Evolutionary conservation across 2,888 invertebrate genomes (phyloP), one percentile per base, ranked within the genome.

Genomic region (Athalia circularis): DNA sequence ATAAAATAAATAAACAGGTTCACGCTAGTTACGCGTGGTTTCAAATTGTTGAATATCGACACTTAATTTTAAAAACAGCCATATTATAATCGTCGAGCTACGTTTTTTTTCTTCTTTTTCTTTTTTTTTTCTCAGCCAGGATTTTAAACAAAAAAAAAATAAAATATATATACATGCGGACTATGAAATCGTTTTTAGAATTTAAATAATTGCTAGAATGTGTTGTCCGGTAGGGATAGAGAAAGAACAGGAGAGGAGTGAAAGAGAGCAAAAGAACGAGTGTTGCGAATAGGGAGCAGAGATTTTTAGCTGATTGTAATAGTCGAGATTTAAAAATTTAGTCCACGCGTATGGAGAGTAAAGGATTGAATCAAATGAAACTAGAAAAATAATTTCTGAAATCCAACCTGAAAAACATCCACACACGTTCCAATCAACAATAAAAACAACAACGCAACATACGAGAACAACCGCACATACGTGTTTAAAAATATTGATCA

Each of bases 211-310:
- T 8, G 43, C 11, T 64, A 64, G 64, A 64, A 45, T 64, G 43
- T 45, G 13, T 81, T 80, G 79, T 81, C 79, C 80, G 80, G 67
- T 76, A 68, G 61, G 68, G 76, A 72, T 45, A 8, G 57, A 77
- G 52, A 50, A 50, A 15, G 78, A 43, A 78, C 80, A 68, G 64
- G 79, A 79, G 67, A 65, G 78, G 79, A 81, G 81, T 77, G 77
- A 83, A 80, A 81, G 81, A 82, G 64, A 78, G 81, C 80, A 80
- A 80, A 79, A 78, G 80, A 80, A 81, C 78, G 80, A 80, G n/a
- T 59, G 13, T 59, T 59, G 8, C n/a, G 13, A 48, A 67, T 68
- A 7, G 54, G 11, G 82, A 84, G 78, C 77, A 79, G 77, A 76
- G 57, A 77, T 78, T 67, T 65, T 79, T 72, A 54, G n/a, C 9